Conservation (phyloP, 1,140 invertebrate genomes). For the Elymnias hypermnestra region DNA sequence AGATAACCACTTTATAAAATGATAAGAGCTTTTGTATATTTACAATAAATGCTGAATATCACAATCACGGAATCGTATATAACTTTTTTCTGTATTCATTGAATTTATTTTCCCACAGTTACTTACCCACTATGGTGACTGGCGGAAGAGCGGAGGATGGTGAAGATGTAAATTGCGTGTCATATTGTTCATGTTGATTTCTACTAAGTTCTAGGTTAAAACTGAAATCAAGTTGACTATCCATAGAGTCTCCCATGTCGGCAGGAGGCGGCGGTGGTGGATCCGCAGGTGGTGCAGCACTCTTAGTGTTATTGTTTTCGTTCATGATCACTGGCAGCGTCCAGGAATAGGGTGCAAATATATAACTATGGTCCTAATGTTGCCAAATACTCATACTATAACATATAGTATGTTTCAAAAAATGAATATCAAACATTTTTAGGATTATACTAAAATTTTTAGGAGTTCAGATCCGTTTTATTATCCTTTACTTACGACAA, state of each 20-base stretch:
- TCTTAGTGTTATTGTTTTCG: constrained; percentile 65
- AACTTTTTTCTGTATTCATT: too few relatives aligned
- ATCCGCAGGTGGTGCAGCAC: constrained; percentile 59
- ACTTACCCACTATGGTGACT: constrained; percentile 77
- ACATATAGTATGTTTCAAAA: too few relatives aligned
- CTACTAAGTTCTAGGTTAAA: constrained; percentile 85
- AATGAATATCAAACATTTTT: too few relatives aligned
- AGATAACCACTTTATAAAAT: too few relatives aligned
- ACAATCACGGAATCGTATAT: too few relatives aligned
- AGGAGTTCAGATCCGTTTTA: too few relatives aligned
- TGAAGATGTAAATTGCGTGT: constrained; percentile 79
- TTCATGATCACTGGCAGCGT: constrained; percentile 58
- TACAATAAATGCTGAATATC: too few relatives aligned
- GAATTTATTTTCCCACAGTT: too few relatives aligned
- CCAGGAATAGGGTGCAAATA: constrained; percentile 39
- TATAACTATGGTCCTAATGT: constrained; percentile 18
- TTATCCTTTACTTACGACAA: too few relatives aligned
- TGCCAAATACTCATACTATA: background rate
- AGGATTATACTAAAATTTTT: too few relatives aligned
- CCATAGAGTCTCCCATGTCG: constrained; percentile 51
- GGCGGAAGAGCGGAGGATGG: constrained; percentile 36
- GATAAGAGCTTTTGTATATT: too few relatives aligned
- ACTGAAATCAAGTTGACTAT: constrained; percentile 68
- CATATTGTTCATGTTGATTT: constrained; percentile 85
- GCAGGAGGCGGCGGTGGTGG: constrained; percentile 60